Conservation (phyloP, 2,797 vertebrate species). For the Chaenodraco wilsoni region DNA sequence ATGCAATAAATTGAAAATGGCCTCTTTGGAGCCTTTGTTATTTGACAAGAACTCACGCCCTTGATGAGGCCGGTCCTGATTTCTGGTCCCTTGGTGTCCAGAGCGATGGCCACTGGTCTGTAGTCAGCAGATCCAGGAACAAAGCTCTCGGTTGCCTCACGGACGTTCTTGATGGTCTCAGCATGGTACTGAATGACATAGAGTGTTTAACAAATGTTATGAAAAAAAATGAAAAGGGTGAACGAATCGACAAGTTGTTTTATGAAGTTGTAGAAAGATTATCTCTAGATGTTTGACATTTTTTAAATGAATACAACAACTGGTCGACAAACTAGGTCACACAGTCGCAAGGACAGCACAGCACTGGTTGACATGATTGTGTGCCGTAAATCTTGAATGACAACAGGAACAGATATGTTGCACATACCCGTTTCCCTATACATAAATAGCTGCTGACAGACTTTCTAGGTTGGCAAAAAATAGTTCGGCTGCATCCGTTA, state of each 20-base stretch:
- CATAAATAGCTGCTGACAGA: slow-evolving; percentile 42
- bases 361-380: slow-evolving; percentile 27
- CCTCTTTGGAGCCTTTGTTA: neutral
- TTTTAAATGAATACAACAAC: slow-evolving; percentile 16
- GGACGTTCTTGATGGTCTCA: slow-evolving; percentile 96
- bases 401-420: slow-evolving; percentile 60
- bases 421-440: slow-evolving; percentile 21
- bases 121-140: slow-evolving; percentile 89
- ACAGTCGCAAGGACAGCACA: slow-evolving; percentile 5
- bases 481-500: neutral
- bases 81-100: slow-evolving; percentile 99
- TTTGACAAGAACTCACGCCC: slow-evolving; percentile 87
- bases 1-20: neutral
- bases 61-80: slow-evolving; percentile 98
- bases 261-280: neutral
- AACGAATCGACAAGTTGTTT: neutral
- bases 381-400: slow-evolving; percentile 7
- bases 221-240: neutral
- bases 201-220: neutral
- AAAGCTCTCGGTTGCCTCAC: slow-evolving; percentile 93
- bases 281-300: neutral
- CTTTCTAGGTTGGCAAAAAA: neutral
- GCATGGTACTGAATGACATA: slow-evolving; percentile 88
- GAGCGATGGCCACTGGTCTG: slow-evolving; percentile 93
- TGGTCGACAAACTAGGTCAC: slow-evolving; percentile 27